These are phyloP conservation scores for Dynastes grantii DNA, from an alignment of 2,888 invertebrate species.

Conservation along the genomic window DNA sequence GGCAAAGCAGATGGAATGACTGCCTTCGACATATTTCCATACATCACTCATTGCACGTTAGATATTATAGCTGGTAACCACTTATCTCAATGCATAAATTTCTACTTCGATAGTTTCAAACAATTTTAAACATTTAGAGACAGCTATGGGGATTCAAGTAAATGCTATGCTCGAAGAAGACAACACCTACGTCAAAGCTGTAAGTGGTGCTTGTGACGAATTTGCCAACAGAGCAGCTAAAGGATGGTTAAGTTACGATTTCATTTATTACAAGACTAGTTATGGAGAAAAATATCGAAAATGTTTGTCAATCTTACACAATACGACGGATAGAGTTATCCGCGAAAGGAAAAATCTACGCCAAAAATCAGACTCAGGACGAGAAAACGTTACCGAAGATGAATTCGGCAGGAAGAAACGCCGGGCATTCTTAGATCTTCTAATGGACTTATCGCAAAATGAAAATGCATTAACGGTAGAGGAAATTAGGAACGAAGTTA, in stretches of 20 bases:
- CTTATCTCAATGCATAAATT: no score
- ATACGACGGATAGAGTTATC: background rate
- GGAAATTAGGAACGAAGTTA: constrained; percentile 63
- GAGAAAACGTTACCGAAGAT: background rate
- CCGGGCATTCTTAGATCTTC: constrained; percentile 38
- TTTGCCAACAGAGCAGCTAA: background rate
- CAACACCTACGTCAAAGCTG: constrained; percentile 80
- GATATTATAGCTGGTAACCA: constrained; percentile 64
- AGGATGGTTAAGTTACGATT: constrained; percentile 1
- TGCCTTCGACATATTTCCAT: constrained; percentile 62
- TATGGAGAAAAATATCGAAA: background rate
- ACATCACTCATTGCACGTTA: constrained; percentile 61
- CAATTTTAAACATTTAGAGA: constrained; percentile 74
- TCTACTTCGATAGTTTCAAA: no score
- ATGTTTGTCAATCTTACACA: background rate
- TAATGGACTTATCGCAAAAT: constrained; percentile 47
- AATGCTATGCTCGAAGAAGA: constrained; percentile 79
- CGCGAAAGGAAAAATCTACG: background rate
- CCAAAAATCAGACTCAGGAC: background rate
- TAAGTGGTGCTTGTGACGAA: constrained; percentile 68
- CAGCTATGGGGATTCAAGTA: constrained; percentile 84
- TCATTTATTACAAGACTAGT: background rate
- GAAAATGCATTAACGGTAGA: constrained; percentile 56
- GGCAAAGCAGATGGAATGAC: constrained; percentile 58
- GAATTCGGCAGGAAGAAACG: constrained; percentile 38